Evolutionary conservation across 2,888 invertebrate genomes (phyloP), one percentile per base, ranked within the genome.

Genomic region (Tipula vernalis): DNA sequence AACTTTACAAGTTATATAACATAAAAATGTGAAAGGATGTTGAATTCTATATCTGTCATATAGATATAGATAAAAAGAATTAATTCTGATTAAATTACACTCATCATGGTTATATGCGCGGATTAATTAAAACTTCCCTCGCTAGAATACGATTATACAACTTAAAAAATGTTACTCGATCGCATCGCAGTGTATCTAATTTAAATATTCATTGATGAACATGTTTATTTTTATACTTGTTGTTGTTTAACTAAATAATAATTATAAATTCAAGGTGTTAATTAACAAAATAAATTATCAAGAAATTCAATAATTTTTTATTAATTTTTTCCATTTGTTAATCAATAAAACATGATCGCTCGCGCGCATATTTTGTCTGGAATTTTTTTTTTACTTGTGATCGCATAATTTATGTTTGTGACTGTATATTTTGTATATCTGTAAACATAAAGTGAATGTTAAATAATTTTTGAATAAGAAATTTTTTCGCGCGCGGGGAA

Each of bases 231-330:
- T 71, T 28, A 4, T 5, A 47, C 57, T 15, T 51, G 28, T 18
- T 71, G 71, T 71, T 71, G 28, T 71, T 18, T 28, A 71, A 71
- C 71, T 28, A 71, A 71, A 71, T 12, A 71, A 71, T 71, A 71
- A 71, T 71, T 71, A 71, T 71, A 71, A 71, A 71, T 71, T 71
- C 71, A 71, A 71, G 71, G 71, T 71, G 71, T 71, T 71, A 71
- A 71, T 71, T 71, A 71, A 18, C 10, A 28, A 8, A 51, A 15
- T 51, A 51, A 51, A 51, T 51, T 51, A 51, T 51, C 51, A 57
- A 15, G 51, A 57, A 18, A 57, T 57, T 51, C n/a, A 15, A 51
- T 51, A 15, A 51, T 15, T 51, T 57, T 51, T 57, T 57, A 15
- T 15, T 15, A 57, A 57, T 51, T 41, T 41, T 41, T 41, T 28